Base-by-base conservation (phyloP, 2,888 invertebrate genomes). In the Tetramorium bicarinatum region DNA sequence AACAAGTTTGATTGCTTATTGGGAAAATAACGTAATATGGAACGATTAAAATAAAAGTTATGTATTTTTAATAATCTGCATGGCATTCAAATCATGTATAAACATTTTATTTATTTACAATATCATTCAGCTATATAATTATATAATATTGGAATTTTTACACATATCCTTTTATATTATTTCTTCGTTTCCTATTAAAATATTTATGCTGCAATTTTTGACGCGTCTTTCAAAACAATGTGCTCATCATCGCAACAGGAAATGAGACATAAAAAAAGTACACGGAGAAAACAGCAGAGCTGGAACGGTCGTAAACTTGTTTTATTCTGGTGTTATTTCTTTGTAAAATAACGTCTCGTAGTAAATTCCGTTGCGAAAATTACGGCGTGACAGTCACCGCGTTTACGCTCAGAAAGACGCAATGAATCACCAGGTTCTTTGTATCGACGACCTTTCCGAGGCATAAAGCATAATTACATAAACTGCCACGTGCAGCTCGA, bases 341-440 rank as follows among this genome's bases (percentile, higher is more conserved):
- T 13, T 34, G 47, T n/a, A 54, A 77, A 77, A 38, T 66, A 69
- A 15, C 3, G 2, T 54, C 11, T 41, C 11, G 25, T 69, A 21
- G 69, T 41, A 56, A 79, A 59, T 18, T 79, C 8, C 18, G 11
- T 59, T 44, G 21, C 34, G 56, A 69, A 47, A 59, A 79, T 79
- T 67, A 59, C 77, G 8, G 8, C 2, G 29, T 21, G 34, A 69
- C 44, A 69, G 15, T 56, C 54, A n/a, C 25, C 29, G 21, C 66
- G 52, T 66, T 67, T 77, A 56, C 44, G 34, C 15, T n/a, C n/a
- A 15, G 21, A 69, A 67, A 47, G 21, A 47, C 34, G 34, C 34
- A 6, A 41, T 69, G 69, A 79, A 56, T 79, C 79, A 79, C 34
- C 11, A 54, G 29, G 56, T 67, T 62, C 69, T 59, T 79, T 69